These are phyloP conservation scores for Phenganax marumi DNA, from an alignment of 92 coral and sea anemone genomes.

Conservation along the genomic window DNA sequence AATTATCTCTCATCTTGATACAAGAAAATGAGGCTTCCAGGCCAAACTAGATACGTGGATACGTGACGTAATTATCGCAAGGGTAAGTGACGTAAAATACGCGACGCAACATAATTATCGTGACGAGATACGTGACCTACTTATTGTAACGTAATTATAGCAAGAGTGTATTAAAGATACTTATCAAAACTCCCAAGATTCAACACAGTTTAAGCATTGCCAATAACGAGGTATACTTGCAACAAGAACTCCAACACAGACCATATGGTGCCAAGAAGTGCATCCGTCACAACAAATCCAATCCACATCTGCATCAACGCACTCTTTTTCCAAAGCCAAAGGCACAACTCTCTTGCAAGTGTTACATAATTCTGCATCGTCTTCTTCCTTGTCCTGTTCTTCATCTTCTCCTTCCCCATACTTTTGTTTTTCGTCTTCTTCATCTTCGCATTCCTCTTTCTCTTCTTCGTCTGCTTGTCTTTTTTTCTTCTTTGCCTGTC, in stretches of 20 bases:
- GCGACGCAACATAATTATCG: too few species aligned
- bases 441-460: background rate
- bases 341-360: background rate
- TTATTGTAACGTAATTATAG: too few species aligned
- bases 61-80: too few species aligned
- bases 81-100: too few species aligned
- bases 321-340: conserved; percentile 6
- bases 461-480: background rate
- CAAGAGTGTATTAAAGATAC: too few species aligned
- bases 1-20: too few species aligned
- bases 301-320: conserved; percentile 16
- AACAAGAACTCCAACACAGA: conserved; percentile 20
- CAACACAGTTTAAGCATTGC: conserved; percentile 43
- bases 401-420: background rate
- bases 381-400: background rate
- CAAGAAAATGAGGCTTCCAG: too few species aligned
- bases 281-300: conserved; percentile 12
- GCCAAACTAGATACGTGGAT: too few species aligned
- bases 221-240: conserved; percentile 25
- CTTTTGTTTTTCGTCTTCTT: background rate
- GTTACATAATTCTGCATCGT: background rate
- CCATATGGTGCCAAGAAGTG: conserved; percentile 3
- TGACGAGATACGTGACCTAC: too few species aligned
- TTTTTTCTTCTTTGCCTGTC: background rate
- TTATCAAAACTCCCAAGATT: conserved; percentile 33